A percentile compares a stretch with the other conserved stretches of the same genome.
These are phyloP conservation scores for Gibbula magus DNA, from an alignment of 2,888 invertebrate species.

Conservation along the genomic window DNA sequence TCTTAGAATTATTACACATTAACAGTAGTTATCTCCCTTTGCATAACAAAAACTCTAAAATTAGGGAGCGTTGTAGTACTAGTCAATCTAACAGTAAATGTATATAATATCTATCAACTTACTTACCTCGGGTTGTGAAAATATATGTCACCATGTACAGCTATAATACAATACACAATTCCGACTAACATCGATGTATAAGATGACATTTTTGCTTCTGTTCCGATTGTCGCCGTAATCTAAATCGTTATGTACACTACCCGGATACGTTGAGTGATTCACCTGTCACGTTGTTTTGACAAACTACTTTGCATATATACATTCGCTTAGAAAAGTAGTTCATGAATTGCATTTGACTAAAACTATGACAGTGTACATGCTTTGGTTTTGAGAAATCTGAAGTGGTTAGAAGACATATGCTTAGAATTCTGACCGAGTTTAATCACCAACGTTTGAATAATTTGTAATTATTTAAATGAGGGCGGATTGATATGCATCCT, in stretches of 20 bases:
- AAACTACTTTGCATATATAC: background rate
- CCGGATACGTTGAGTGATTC: constrained; percentile 3
- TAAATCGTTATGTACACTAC: background rate
- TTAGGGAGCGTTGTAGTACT: too few species aligned
- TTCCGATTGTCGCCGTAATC: background rate
- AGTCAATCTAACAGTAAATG: too few species aligned
- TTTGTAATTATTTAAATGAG: background rate
- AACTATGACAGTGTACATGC: too few species aligned
- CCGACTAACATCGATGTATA: background rate
- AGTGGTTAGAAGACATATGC: too few species aligned
- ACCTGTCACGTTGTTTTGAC: constrained; percentile 2
- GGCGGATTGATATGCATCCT: background rate
- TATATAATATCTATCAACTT: background rate
- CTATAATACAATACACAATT: background rate
- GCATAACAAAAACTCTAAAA: background rate
- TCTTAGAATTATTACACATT: background rate
- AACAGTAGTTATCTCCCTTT: background rate
- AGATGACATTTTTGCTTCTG: background rate
- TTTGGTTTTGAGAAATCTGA: too few species aligned
- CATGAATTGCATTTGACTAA: background rate
- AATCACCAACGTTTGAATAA: too few species aligned
- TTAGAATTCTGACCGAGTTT: too few species aligned
- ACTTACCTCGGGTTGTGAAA: constrained; percentile 69
- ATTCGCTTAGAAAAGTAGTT: background rate
- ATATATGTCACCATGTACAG: constrained; percentile 59